Evolutionary conservation across 2,113 vertebrate species (phyloP).

Genomic region (Micronycteris hirsuta): DNA sequence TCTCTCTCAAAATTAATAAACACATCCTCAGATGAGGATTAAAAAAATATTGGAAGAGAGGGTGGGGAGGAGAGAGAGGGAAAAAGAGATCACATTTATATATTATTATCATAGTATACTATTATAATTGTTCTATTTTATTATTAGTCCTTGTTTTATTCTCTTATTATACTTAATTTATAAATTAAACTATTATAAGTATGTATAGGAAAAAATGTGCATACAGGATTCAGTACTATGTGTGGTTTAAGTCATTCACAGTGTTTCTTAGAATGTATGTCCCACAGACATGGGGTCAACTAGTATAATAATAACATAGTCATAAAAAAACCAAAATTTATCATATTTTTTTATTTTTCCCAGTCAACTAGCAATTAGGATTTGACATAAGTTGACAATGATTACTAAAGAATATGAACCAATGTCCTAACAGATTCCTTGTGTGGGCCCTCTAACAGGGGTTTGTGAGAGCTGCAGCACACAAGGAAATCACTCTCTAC

Average conservation of each 20-base stretch:
- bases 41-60: not conserved
- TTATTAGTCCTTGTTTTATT: not conserved
- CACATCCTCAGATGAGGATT: no score
- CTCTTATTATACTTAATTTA: not conserved
- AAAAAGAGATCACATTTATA: not conserved
- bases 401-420: not conserved
- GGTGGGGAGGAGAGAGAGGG: not conserved
- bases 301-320: not conserved
- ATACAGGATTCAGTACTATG: not conserved
- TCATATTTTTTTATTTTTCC: not conserved
- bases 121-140: not conserved
- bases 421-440: not conserved
- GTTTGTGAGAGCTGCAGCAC: constrained; percentile 65
- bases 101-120: not conserved
- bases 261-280: not conserved
- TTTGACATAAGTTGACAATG: constrained; percentile 62
- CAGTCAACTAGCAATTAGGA: constrained; percentile 56
- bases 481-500: constrained; percentile 44
- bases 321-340: not conserved
- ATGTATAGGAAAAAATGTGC: not conserved
- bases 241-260: not conserved
- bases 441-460: constrained; percentile 73
- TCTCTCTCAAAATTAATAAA: no score
- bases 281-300: not conserved
- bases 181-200: not conserved